Conservation (phyloP, 2,888 invertebrate species). For the Drepana falcataria region DNA sequence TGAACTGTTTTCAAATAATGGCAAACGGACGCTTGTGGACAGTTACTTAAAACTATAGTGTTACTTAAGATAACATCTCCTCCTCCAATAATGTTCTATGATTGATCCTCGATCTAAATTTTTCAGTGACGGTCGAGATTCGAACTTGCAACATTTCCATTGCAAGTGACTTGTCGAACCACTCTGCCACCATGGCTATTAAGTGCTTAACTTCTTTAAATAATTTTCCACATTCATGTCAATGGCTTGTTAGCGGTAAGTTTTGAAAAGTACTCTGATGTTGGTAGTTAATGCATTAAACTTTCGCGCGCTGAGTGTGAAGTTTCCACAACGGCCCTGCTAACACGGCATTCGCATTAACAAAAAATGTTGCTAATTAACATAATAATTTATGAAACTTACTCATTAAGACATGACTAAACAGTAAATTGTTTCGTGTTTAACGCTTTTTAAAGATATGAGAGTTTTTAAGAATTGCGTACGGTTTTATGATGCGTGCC, state of each 20-base stretch:
- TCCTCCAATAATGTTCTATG: no score
- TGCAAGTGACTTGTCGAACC: no score
- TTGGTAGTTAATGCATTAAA: slow-evolving; percentile 57
- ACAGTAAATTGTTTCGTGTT: neutral
- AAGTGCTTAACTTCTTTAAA: neutral
- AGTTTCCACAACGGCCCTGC: slow-evolving; percentile 41
- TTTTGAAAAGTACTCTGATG: slow-evolving; percentile 5
- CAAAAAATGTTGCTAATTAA: slow-evolving; percentile 53
- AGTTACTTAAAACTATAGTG: no score
- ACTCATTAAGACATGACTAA: slow-evolving; percentile 24
- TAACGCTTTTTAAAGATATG: neutral
- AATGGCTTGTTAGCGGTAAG: slow-evolving; percentile 31
- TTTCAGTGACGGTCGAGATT: no score
- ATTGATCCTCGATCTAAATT: no score
- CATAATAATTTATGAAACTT: slow-evolving; percentile 26
- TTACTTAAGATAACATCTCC: no score
- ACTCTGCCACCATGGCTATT: neutral
- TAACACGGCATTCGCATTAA: slow-evolving; percentile 61
- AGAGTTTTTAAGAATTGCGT: no score
- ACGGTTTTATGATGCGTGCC: no score
- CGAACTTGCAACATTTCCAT: no score
- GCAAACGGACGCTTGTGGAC: no score
- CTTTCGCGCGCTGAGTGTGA: slow-evolving; percentile 45
- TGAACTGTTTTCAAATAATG: slow-evolving; percentile 6
- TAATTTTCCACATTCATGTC: slow-evolving; percentile 26